Evolutionary conservation across 2,797 vertebrate genomes (phyloP).

Genomic region (Semotilus atromaculatus): DNA sequence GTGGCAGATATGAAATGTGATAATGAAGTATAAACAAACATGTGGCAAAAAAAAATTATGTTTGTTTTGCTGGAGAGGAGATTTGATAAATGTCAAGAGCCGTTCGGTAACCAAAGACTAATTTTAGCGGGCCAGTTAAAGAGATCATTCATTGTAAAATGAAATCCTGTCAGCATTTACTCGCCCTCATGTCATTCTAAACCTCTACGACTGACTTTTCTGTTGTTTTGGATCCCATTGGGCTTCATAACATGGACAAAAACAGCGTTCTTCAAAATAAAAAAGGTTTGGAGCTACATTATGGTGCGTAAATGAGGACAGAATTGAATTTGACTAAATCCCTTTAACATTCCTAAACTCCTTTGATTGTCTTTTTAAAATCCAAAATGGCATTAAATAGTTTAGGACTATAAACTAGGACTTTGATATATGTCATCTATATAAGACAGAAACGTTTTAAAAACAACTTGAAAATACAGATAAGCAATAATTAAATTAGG

Average conservation of each 20-base stretch:
- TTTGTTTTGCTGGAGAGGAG: constrained; percentile 33
- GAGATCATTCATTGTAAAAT: background rate
- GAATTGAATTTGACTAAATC: background rate
- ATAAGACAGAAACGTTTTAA: constrained; percentile 38
- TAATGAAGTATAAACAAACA: background rate
- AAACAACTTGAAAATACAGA: constrained; percentile 45
- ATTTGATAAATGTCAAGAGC: constrained; percentile 16
- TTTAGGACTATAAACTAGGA: background rate
- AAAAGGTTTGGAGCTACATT: background rate
- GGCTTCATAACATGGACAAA: background rate
- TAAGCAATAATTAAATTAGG: constrained; percentile 15
- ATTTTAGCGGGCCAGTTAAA: constrained; percentile 1
- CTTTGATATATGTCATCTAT: background rate
- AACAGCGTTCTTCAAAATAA: too few relatives aligned
- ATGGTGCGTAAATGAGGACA: background rate
- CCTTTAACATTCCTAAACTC: background rate
- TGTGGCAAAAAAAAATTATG: background rate
- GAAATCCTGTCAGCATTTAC: background rate
- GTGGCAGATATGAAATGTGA: constrained; percentile 13
- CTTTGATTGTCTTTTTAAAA: constrained; percentile 65
- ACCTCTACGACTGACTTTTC: background rate
- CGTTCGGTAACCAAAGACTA: constrained; percentile 11
- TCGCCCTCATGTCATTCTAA: background rate
- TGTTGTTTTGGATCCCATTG: background rate
- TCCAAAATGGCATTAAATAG: constrained; percentile 16